Evolutionary conservation across 2,797 vertebrate species (phyloP).

Genomic region (Yasuhikotakia modesta): DNA sequence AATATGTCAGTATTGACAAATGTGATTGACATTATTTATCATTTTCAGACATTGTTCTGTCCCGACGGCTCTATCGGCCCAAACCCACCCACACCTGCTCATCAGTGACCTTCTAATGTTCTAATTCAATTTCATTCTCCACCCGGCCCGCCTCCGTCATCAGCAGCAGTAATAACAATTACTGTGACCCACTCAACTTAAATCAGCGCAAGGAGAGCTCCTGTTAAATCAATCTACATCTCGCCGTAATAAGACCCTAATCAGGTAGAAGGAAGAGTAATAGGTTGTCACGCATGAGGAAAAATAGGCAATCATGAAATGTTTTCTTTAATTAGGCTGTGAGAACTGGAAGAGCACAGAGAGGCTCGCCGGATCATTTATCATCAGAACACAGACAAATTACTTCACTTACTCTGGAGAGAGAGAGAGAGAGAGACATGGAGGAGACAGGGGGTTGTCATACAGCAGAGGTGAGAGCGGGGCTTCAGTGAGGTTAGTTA

Average conservation of each 20-base stretch:
- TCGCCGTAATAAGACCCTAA: slow-evolving; percentile 99
- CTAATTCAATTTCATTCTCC: slow-evolving; percentile 77
- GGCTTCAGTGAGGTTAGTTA: slow-evolving; percentile 5
- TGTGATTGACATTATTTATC: slow-evolving; percentile 91
- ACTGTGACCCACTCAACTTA: slow-evolving; percentile 92
- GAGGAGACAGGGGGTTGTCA: slow-evolving; percentile 27
- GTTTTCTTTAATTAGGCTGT: slow-evolving; percentile 99
- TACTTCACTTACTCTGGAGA: slow-evolving; percentile 88
- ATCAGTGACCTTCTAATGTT: slow-evolving; percentile 75
- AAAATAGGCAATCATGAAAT: slow-evolving; percentile 99
- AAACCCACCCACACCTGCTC: slow-evolving; percentile 92
- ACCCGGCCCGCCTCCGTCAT: slow-evolving; percentile 67
- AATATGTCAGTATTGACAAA: slow-evolving; percentile 80
- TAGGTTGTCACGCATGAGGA: slow-evolving; percentile 99
- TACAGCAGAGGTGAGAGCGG: slow-evolving; percentile 36
- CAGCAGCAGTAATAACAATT: slow-evolving; percentile 83
- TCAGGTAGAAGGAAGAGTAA: slow-evolving; percentile 99
- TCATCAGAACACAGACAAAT: slow-evolving; percentile 99
- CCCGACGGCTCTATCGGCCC: slow-evolving; percentile 81
- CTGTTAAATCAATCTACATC: slow-evolving; percentile 99
- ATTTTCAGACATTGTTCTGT: slow-evolving; percentile 83
- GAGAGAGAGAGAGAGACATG: slow-evolving; percentile 61
- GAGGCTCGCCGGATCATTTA: slow-evolving; percentile 93
- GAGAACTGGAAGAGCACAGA: slow-evolving; percentile 93
- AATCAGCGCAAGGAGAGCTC: slow-evolving; percentile 94